Percentiles rank a stretch among this genome's conserved stretches.
Evolutionary conservation across 2,113 vertebrate genomes (phyloP).

Genomic region (Aspiorhynchus laticeps): DNA sequence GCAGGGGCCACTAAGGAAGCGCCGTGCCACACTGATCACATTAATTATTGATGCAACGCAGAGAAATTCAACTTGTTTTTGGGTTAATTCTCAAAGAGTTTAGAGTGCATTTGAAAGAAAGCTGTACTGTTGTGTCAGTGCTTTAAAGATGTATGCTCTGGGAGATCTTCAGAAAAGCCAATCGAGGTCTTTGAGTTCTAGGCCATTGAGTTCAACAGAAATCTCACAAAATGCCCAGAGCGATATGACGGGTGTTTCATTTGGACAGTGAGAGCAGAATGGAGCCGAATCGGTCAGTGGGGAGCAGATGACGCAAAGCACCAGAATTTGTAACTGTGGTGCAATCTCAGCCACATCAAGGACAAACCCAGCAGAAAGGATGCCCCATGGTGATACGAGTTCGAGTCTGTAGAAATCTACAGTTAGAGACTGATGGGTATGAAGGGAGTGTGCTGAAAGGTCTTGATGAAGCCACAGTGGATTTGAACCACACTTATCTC

Average conservation of each 20-base stretch:
- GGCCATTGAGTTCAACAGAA: not conserved
- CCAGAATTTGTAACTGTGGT: conserved; percentile 19
- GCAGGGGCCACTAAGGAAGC: not conserved
- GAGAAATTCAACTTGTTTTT: conserved; percentile 9
- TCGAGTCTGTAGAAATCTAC: not conserved
- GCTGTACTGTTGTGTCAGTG: not conserved
- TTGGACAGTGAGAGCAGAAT: conserved; percentile 27
- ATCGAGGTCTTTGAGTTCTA: conserved; percentile 31
- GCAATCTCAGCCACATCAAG: conserved; percentile 41
- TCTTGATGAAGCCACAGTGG: conserved; percentile 1
- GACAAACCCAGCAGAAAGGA: not conserved
- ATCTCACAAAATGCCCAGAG: conserved; percentile 43
- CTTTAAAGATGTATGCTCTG: conserved; percentile 1
- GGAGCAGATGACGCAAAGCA: conserved; percentile 27
- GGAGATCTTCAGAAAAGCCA: conserved; percentile 37
- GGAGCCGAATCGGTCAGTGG: conserved; percentile 23
- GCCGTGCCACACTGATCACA: not conserved
- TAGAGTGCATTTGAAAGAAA: not conserved
- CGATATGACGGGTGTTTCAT: conserved; percentile 28
- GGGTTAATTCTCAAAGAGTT: not conserved
- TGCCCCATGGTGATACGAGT: not conserved
- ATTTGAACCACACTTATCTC: conserved; percentile 11
- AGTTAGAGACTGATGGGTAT: conserved; percentile 10
- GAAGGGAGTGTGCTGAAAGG: not conserved
- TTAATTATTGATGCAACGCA: not conserved